Percentiles rank a stretch among this genome's conserved stretches.
phyloP scores from a whole-genome alignment of 2,113 vertebrate species.

The Nibea albiflora region DNA sequence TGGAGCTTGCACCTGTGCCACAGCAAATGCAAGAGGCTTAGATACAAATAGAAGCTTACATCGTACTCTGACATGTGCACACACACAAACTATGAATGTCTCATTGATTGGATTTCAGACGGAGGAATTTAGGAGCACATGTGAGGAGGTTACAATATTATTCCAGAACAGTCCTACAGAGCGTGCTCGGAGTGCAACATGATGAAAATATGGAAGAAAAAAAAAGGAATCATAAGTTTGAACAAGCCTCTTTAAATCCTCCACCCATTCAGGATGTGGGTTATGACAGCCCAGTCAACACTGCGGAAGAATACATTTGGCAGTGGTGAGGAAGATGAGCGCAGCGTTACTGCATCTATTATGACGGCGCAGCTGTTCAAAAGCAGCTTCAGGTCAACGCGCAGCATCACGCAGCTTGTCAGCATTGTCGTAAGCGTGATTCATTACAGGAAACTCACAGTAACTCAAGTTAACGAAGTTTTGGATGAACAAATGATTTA shows the following conservation, averaged over 20 bases:
- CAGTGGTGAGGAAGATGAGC: neutral
- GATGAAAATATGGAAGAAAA: neutral
- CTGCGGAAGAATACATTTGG: neutral
- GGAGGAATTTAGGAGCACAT: constrained; percentile 24
- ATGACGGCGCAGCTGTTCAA: constrained; percentile 43
- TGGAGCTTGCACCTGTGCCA: constrained; percentile 75
- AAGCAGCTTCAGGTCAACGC: constrained; percentile 14
- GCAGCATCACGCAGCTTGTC: neutral
- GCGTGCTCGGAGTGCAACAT: neutral
- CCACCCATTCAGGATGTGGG: neutral
- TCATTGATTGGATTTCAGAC: constrained; percentile 25
- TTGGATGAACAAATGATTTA: neutral
- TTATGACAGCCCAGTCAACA: constrained; percentile 22
- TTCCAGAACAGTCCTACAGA: neutral
- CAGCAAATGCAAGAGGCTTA: constrained; percentile 72
- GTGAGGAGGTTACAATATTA: constrained; percentile 24
- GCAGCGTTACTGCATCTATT: neutral
- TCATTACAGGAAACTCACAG: neutral
- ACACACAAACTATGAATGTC: constrained; percentile 16
- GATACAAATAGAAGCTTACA: constrained; percentile 79
- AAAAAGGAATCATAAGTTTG: neutral
- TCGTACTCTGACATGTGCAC: constrained; percentile 37
- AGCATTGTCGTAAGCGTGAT: neutral
- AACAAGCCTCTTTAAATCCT: neutral
- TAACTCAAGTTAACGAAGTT: neutral